These are phyloP conservation scores for Symphodus melops DNA, from an alignment of 2,113 vertebrate genomes.

Conservation along the genomic window DNA sequence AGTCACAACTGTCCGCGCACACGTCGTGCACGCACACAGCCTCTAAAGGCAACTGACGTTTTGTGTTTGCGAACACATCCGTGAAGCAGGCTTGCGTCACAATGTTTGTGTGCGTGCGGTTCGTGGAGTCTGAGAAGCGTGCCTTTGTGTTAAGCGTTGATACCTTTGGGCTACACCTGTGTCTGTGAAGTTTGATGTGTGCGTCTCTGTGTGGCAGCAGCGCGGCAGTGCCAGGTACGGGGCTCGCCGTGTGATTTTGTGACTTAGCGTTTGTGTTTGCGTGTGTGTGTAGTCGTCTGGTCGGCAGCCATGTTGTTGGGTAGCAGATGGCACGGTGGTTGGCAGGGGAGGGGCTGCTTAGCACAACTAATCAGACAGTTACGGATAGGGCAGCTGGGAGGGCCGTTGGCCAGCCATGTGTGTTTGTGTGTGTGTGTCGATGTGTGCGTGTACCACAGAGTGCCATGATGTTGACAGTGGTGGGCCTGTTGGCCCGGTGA, in stretches of 20 bases:
- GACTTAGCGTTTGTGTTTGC: slow-evolving; percentile 31
- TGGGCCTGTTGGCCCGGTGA: slow-evolving; percentile 90
- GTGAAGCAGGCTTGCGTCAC: neutral
- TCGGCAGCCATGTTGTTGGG: slow-evolving; percentile 97
- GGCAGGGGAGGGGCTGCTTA: slow-evolving; percentile 99
- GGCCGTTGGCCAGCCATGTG: slow-evolving; percentile 94
- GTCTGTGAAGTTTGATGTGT: slow-evolving; percentile 75
- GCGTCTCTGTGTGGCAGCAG: slow-evolving; percentile 71
- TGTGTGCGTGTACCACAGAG: slow-evolving; percentile 78
- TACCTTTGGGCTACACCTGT: slow-evolving; percentile 80
- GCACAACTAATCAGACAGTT: slow-evolving; percentile 99
- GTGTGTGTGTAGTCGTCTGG: slow-evolving; percentile 82
- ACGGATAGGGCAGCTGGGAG: slow-evolving; percentile 99
- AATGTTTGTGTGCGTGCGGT: slow-evolving; percentile 32
- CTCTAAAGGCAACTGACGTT: slow-evolving; percentile 22
- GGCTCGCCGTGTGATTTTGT: slow-evolving; percentile 52
- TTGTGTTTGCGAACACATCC: neutral
- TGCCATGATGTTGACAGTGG: slow-evolving; percentile 97
- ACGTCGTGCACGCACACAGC: slow-evolving; percentile 27
- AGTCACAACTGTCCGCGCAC: slow-evolving; percentile 53
- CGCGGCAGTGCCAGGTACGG: slow-evolving; percentile 80
- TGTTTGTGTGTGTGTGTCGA: slow-evolving; percentile 73
- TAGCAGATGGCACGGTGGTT: slow-evolving; percentile 99
- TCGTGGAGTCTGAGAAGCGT: slow-evolving; percentile 21
- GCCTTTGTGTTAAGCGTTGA: slow-evolving; percentile 73